These are phyloP conservation scores for Aphodius sticticus DNA, from an alignment of 2,888 invertebrate species.

Conservation along the genomic window DNA sequence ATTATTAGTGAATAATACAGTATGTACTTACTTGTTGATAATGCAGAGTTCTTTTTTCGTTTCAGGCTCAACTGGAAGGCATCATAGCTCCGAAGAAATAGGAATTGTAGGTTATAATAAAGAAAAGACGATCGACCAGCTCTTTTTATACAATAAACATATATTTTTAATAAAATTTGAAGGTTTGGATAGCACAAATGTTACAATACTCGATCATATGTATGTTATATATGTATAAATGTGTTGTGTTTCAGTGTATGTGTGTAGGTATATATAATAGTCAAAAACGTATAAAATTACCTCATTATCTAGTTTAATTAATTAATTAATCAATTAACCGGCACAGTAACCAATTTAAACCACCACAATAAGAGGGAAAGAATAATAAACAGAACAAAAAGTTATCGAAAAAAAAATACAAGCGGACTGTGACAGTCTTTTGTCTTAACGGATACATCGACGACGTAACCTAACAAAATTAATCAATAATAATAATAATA, in stretches of 20 bases:
- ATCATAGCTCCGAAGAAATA: constrained; percentile 91
- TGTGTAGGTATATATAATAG: constrained; percentile 9
- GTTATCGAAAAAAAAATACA: background rate
- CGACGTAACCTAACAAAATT: constrained; percentile 52
- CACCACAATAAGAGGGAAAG: constrained; percentile 31
- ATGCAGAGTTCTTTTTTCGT: constrained; percentile 46
- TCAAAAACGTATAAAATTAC: constrained; percentile 1
- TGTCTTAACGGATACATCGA: background rate
- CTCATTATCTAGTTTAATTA: constrained; percentile 4
- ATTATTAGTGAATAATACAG: background rate
- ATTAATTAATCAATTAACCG: background rate
- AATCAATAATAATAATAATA: constrained; percentile 49
- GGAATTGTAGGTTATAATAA: background rate
- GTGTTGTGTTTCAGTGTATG: constrained; percentile 14
- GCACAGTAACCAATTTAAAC: constrained; percentile 30
- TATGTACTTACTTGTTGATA: background rate
- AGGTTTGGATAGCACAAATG: constrained; percentile 36
- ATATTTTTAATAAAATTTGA: constrained; percentile 36
- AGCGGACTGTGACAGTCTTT: background rate
- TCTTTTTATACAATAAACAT: constrained; percentile 33
- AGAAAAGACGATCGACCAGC: background rate
- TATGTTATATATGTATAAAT: background rate
- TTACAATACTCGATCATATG: background rate
- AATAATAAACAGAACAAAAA: constrained; percentile 23
- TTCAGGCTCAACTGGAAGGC: constrained; percentile 90